Percentiles rank a stretch among this genome's conserved stretches.
These are phyloP conservation scores for Gastrophryne carolinensis DNA, from an alignment of 2,797 vertebrate genomes.

Conservation along the genomic window DNA sequence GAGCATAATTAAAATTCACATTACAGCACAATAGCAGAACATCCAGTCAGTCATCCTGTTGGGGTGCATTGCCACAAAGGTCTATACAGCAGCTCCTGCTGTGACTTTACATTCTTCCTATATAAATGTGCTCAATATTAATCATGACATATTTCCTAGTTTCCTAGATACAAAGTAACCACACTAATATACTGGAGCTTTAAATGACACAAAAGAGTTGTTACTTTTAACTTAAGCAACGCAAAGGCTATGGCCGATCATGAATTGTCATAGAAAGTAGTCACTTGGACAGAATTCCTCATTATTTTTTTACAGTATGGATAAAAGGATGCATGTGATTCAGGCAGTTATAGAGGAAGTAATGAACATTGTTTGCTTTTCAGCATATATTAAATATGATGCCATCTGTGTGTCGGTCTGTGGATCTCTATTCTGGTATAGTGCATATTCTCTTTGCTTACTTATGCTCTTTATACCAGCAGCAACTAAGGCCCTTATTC, in stretches of 20 bases:
- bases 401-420: neutral
- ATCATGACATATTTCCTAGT: too few relatives aligned
- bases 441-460: neutral
- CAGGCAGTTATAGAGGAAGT: too few relatives aligned
- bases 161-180: too few relatives aligned
- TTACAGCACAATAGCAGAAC: constrained; percentile 5
- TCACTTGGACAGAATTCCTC: neutral
- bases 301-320: neutral
- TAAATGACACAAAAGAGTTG: too few relatives aligned
- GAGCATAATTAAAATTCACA: constrained; percentile 20
- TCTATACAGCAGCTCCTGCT: too few relatives aligned
- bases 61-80: neutral
- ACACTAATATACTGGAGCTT: too few relatives aligned
- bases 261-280: neutral
- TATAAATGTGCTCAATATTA: too few relatives aligned
- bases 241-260: too few relatives aligned
- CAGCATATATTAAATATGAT: neutral
- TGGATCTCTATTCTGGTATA: neutral
- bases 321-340: too few relatives aligned
- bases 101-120: too few relatives aligned
- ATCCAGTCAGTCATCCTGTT: neutral
- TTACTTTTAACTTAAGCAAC: too few relatives aligned
- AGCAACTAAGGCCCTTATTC: too few relatives aligned
- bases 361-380: neutral
- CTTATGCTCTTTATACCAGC: neutral